Evolutionary conservation across 2,888 invertebrate genomes (phyloP).

Genomic region (Plemyria rubiginata): DNA sequence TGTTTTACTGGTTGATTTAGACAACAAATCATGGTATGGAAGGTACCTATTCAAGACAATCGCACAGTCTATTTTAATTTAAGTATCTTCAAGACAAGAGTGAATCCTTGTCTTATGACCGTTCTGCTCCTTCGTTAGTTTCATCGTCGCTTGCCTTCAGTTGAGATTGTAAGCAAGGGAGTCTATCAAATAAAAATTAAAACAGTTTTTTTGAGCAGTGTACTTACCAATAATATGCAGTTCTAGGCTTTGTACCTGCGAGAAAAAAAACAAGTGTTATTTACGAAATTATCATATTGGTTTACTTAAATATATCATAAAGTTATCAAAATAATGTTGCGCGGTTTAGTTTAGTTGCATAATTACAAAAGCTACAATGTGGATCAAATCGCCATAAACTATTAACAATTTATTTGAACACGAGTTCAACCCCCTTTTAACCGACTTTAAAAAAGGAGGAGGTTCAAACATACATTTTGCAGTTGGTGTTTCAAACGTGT

Average conservation of each 20-base stretch:
- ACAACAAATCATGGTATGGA: background rate
- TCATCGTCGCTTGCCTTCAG: no score
- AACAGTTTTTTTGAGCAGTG: background rate
- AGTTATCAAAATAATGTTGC: background rate
- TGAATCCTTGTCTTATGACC: no score
- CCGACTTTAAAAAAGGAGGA: no score
- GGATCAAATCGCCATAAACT: slow-evolving; percentile 6
- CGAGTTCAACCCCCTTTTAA: slow-evolving; percentile 4
- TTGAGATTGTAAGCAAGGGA: background rate
- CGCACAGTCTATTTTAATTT: no score
- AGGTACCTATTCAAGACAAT: background rate
- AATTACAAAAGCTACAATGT: slow-evolving; percentile 2
- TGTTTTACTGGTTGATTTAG: background rate
- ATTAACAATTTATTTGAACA: slow-evolving; percentile 13
- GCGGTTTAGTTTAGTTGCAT: background rate
- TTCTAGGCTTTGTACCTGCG: slow-evolving; percentile 36
- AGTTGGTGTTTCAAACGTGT: no score
- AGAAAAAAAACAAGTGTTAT: slow-evolving; percentile 28
- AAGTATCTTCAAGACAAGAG: no score
- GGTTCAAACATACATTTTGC: no score
- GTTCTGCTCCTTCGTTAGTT: no score
- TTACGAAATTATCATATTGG: slow-evolving; percentile 7
- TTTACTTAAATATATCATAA: background rate
- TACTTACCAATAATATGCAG: slow-evolving; percentile 32
- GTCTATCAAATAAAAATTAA: background rate